These are phyloP conservation scores for Eristalis tenax DNA, from an alignment of 2,888 invertebrate genomes.

Conservation along the genomic window DNA sequence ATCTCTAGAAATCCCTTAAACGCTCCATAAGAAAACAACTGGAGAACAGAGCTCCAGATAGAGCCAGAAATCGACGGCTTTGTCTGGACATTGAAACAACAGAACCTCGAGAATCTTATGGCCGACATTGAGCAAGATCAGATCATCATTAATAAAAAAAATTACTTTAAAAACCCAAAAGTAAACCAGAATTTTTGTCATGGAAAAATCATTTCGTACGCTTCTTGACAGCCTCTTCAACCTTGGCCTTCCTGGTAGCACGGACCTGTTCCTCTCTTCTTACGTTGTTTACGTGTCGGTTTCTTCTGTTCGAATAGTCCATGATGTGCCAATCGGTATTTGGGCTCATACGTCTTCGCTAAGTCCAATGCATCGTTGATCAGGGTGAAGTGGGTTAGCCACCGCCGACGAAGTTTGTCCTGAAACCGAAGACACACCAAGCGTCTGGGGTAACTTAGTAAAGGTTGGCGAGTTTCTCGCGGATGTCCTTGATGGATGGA, in stretches of 20 bases:
- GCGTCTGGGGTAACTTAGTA: slow-evolving; percentile 99
- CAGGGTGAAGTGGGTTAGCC: slow-evolving; percentile 98
- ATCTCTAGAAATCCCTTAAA: too few relatives aligned
- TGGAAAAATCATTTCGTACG: slow-evolving; percentile 48
- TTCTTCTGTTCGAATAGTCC: slow-evolving; percentile 96
- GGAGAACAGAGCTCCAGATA: too few relatives aligned
- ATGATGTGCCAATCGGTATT: slow-evolving; percentile 96
- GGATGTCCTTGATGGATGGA: slow-evolving; percentile 99
- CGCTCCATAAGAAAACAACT: too few relatives aligned
- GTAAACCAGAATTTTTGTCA: slow-evolving; percentile 39
- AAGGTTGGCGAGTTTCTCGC: slow-evolving; percentile 98
- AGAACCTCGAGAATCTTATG: too few relatives aligned
- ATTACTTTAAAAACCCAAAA: slow-evolving; percentile 44
- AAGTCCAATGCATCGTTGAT: slow-evolving; percentile 98
- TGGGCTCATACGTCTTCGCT: slow-evolving; percentile 99
- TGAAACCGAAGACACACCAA: slow-evolving; percentile 97
- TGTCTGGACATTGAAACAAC: too few relatives aligned
- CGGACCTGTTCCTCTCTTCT: slow-evolving; percentile 99
- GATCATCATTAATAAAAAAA: slow-evolving; percentile 19
- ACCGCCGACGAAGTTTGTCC: slow-evolving; percentile 99
- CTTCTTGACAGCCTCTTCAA: slow-evolving; percentile 96
- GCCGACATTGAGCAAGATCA: too few relatives aligned
- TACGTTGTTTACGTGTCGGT: slow-evolving; percentile 98
- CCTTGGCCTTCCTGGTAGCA: slow-evolving; percentile 99
- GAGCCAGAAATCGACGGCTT: too few relatives aligned